Base-by-base conservation (phyloP, 92 coral and sea anemone species). In the Ricordea florida region DNA sequence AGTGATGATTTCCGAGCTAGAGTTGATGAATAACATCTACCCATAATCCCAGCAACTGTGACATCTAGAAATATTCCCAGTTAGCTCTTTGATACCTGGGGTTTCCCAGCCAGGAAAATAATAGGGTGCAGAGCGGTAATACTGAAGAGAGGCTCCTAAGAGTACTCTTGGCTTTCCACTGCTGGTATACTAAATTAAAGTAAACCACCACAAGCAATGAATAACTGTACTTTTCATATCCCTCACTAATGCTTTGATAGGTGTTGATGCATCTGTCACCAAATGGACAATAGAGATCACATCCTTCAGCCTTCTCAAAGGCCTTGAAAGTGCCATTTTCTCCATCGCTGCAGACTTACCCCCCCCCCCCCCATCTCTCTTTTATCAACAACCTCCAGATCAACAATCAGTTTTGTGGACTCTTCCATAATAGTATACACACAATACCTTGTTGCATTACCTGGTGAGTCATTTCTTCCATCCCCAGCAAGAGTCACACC, bases 311-410 rank as follows among this genome's bases (percentile, higher is more conserved):
- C 83, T 43, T 20, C 48, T 38, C 58, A 62, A 69, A 27, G 63
- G 82, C 20, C 62, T 43, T 50, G 64, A 43, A 7, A 78, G 44
- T 13, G 65, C 85, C 33, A 40, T 57, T 45, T 44, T 69, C 45
- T 78, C 85, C 85, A 78, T 78, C 28, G 55, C 46, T 21, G 69
- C 58, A 9, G 85, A 78, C 30, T 51, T 69, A 25, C 85, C 78
- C 17, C 59, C 35, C 1, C 60, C 26, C 85, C 78, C 17, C 59
- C 35, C 1, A 57, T 51, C 43, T 78, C 78, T 25, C 78, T 66
- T 26, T 78, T 78, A 50, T 80, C 86, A 6, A 80, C 47, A n/a
- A 80, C 80, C 26, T 69, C 80, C 1, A 80, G 13, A 34, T 80
- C 80, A 17, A 78, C 84, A 15, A 78, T 21, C 21, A 78, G 50